These are phyloP conservation scores for Aphelocoma coerulescens DNA, from an alignment of 2,113 vertebrate species.

Conservation along the genomic window DNA sequence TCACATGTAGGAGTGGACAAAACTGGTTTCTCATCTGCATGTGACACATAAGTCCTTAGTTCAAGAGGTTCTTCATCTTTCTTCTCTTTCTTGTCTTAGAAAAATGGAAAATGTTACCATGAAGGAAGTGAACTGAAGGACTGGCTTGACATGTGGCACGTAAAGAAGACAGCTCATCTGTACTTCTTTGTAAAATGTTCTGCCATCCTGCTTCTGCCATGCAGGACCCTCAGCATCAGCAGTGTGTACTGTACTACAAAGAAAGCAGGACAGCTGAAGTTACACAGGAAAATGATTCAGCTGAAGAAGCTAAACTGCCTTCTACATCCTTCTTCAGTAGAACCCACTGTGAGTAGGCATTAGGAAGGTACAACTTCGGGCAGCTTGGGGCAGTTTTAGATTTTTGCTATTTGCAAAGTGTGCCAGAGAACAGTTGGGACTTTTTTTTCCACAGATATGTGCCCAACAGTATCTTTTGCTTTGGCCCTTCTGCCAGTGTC, in stretches of 20 bases:
- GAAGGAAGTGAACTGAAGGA: neutral
- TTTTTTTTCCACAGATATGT: neutral
- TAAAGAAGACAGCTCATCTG: neutral
- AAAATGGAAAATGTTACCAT: neutral
- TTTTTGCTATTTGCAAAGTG: neutral
- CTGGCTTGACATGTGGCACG: neutral
- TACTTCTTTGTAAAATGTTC: neutral
- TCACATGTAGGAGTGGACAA: neutral
- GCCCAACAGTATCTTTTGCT: neutral
- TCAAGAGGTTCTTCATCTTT: neutral
- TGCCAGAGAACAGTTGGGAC: neutral
- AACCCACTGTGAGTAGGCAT: neutral
- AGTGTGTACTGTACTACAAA: neutral
- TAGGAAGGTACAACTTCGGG: accelerated
- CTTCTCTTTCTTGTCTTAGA: neutral
- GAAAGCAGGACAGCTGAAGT: neutral
- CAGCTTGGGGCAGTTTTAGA: neutral
- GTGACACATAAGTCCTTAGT: neutral
- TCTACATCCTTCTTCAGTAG: neutral
- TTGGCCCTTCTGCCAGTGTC: neutral
- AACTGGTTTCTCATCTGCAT: neutral
- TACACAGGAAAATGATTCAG: neutral
- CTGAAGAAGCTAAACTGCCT: neutral
- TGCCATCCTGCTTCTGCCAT: neutral
- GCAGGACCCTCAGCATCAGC: neutral